Percentiles rank a stretch among this genome's conserved stretches.
Evolutionary conservation across 2,113 vertebrate genomes (phyloP).

Genomic region (Thalassoma bifasciatum): DNA sequence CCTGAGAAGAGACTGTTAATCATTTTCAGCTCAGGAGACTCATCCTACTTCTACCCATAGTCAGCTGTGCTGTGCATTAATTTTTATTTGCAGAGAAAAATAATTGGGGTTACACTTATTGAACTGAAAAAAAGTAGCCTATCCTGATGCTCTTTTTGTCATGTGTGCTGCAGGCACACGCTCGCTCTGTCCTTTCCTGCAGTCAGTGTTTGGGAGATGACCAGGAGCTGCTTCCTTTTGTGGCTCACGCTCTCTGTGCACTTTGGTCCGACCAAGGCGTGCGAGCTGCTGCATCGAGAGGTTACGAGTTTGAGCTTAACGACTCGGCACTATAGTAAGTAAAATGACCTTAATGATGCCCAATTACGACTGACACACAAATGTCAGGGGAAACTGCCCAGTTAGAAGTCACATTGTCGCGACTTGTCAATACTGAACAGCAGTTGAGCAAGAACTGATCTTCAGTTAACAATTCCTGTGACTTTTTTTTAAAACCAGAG

Average conservation of each 20-base stretch:
- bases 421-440: constrained; percentile 19
- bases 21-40: not conserved
- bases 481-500: constrained; percentile 53
- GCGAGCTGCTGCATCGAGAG: constrained; percentile 73
- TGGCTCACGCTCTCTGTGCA: constrained; percentile 76
- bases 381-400: constrained; percentile 52
- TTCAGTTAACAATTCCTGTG: constrained; percentile 58
- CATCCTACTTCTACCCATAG: no score
- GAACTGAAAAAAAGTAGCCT: not conserved
- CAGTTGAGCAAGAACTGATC: not conserved
- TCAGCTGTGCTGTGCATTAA: no score
- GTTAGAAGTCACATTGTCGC: constrained; percentile 13
- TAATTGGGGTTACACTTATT: not conserved
- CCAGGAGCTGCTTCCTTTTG: constrained; percentile 80
- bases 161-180: constrained; percentile 68
- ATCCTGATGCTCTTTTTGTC: not conserved
- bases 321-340: constrained; percentile 87
- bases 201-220: constrained; percentile 80
- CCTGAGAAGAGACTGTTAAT: not conserved
- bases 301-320: constrained; percentile 83
- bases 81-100: no score
- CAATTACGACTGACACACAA: constrained; percentile 35
- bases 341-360: constrained; percentile 2
- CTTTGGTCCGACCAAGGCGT: constrained; percentile 84
- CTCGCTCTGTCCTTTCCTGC: constrained; percentile 81